A percentile compares a stretch with the other conserved stretches of the same genome.
phyloP scores from a whole-genome alignment of 2,797 vertebrate species.

The Cynodonichthys magdalenae region DNA sequence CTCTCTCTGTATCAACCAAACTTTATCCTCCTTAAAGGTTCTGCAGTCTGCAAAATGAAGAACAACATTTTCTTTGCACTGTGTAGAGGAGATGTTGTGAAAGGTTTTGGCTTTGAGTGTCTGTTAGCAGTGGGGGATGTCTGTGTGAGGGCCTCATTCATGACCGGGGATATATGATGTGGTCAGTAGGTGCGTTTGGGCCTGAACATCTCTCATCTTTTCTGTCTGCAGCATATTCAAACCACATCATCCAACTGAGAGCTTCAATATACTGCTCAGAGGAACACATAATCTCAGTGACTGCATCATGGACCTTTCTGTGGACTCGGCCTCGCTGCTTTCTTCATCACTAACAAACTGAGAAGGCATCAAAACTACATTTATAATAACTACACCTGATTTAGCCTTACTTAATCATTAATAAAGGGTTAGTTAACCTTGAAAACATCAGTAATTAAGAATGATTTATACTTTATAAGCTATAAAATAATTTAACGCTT shows the following conservation, averaged over 20 bases:
- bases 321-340: slow-evolving; percentile 38
- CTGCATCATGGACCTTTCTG: slow-evolving; percentile 43
- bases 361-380: slow-evolving; percentile 44
- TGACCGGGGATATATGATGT: slow-evolving; percentile 79
- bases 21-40: slow-evolving; percentile 41
- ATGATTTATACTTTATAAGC: too few species aligned
- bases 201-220: slow-evolving; percentile 59
- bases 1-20: slow-evolving; percentile 44
- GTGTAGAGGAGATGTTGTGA: slow-evolving; percentile 61
- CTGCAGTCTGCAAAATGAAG: slow-evolving; percentile 52
- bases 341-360: slow-evolving; percentile 33
- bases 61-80: slow-evolving; percentile 54
- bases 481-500: too few species aligned
- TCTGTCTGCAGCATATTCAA: slow-evolving; percentile 78
- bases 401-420: too few species aligned
- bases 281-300: slow-evolving; percentile 66
- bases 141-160: slow-evolving; percentile 73
- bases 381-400: too few species aligned
- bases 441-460: too few species aligned
- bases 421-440: too few species aligned
- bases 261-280: slow-evolving; percentile 69
- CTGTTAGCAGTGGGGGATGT: slow-evolving; percentile 57
- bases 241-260: slow-evolving; percentile 72
- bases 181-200: slow-evolving; percentile 74
- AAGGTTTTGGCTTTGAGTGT: slow-evolving; percentile 60